A percentile compares a stretch with the other conserved stretches of the same genome.
phyloP scores from a whole-genome alignment of 2,888 invertebrate species.

The Azorinus chamasolen region DNA sequence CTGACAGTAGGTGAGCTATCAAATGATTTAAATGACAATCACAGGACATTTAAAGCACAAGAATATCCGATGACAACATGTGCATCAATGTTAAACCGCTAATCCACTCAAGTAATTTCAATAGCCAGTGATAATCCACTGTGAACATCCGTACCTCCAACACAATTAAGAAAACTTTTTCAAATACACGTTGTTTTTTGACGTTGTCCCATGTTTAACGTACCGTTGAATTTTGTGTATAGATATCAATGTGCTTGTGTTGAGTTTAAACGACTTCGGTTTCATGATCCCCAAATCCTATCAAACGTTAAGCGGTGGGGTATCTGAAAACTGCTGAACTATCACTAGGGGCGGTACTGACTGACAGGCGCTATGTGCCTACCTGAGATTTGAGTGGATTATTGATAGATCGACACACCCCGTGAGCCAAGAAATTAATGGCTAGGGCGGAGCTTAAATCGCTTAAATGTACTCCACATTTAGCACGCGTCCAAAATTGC shows the following conservation, averaged over 20 bases:
- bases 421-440: too few species aligned
- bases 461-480: too few species aligned
- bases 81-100: slow-evolving; percentile 15
- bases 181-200: slow-evolving; percentile 6
- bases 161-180: neutral
- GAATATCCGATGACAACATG: too few species aligned
- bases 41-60: too few species aligned
- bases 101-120: slow-evolving; percentile 8
- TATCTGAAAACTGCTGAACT: slow-evolving; percentile 22
- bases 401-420: slow-evolving; percentile 32
- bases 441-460: too few species aligned
- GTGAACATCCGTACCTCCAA: neutral
- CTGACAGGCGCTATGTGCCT: slow-evolving; percentile 46
- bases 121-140: slow-evolving; percentile 21
- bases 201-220: slow-evolving; percentile 16
- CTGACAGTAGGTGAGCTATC: too few species aligned
- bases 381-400: slow-evolving; percentile 59
- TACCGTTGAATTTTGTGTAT: slow-evolving; percentile 32
- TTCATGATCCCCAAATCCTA: slow-evolving; percentile 36
- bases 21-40: too few species aligned
- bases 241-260: slow-evolving; percentile 16
- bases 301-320: slow-evolving; percentile 29
- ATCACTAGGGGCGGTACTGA: slow-evolving; percentile 17
- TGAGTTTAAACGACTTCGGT: slow-evolving; percentile 22
- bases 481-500: too few species aligned